These are phyloP conservation scores for Capromys pilorides DNA, from an alignment of 2,797 vertebrate genomes.

Conservation along the genomic window DNA sequence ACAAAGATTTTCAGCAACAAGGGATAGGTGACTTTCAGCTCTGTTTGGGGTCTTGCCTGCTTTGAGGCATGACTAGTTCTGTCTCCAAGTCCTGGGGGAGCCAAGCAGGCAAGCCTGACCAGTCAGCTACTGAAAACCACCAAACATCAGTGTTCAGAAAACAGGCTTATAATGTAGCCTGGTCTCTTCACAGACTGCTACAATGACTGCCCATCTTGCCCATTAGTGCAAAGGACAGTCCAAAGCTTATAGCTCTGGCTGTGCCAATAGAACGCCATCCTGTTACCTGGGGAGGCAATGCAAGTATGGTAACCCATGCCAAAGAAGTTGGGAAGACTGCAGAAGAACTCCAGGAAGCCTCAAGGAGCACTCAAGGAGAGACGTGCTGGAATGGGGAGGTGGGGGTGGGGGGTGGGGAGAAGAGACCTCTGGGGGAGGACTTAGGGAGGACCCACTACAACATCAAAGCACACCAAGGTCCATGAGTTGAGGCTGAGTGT, in stretches of 20 bases:
- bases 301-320: neutral
- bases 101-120: neutral
- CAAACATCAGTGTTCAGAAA: neutral
- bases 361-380: neutral
- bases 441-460: neutral
- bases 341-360: neutral
- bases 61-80: neutral
- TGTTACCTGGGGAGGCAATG: neutral
- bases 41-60: neutral
- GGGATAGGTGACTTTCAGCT: neutral
- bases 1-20: no score
- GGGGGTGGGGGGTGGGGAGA: no score
- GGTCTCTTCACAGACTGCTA: rapidly evolving
- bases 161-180: neutral
- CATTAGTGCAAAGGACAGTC: neutral
- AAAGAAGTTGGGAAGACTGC: neutral
- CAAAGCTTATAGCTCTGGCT: neutral
- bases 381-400: neutral
- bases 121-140: neutral
- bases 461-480: neutral
- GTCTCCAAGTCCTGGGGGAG: neutral
- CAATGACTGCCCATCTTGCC: neutral
- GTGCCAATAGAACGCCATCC: neutral
- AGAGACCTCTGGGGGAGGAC: neutral
- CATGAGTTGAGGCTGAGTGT: neutral